phyloP scores from a whole-genome alignment of 2,113 vertebrate species.

The Girardinichthys multiradiatus region DNA sequence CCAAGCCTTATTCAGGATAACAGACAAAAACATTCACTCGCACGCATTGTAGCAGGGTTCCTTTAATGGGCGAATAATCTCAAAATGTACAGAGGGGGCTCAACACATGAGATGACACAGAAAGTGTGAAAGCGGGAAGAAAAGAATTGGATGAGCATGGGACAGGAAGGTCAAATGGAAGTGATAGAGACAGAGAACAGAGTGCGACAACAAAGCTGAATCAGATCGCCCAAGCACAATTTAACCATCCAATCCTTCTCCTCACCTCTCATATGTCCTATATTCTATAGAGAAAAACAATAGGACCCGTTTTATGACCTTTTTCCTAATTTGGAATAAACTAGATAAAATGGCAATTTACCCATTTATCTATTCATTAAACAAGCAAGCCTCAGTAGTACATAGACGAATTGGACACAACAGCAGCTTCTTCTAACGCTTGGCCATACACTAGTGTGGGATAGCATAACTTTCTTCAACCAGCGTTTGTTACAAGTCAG shows the following conservation, averaged over 20 bases:
- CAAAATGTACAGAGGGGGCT: conserved; percentile 40
- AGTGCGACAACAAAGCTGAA: conserved; percentile 39
- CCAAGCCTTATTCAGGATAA: conserved; percentile 46
- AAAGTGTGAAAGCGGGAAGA: conserved; percentile 45
- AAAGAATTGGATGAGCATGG: conserved; percentile 46
- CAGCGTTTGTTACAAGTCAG: too few relatives aligned
- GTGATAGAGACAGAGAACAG: conserved; percentile 47
- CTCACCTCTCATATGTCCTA: conserved; percentile 1
- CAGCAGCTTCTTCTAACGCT: too few relatives aligned
- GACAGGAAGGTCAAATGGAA: conserved; percentile 34
- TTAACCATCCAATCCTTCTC: conserved; percentile 53
- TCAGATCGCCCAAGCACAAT: conserved; percentile 44
- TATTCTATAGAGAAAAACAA: background rate
- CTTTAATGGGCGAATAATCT: conserved; percentile 33
- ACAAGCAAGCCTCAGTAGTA: too few relatives aligned
- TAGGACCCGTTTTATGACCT: background rate
- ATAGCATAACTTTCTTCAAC: too few relatives aligned
- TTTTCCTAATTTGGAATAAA: background rate
- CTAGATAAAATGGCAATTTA: background rate
- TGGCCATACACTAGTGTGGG: too few relatives aligned
- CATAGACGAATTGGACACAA: too few relatives aligned
- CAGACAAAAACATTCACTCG: conserved; percentile 17
- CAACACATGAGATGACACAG: conserved; percentile 4
- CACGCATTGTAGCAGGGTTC: conserved; percentile 14
- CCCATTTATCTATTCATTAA: too few relatives aligned